phyloP scores from a whole-genome alignment of 2,888 invertebrate species.

The Mimumesa dahlbomi region DNA sequence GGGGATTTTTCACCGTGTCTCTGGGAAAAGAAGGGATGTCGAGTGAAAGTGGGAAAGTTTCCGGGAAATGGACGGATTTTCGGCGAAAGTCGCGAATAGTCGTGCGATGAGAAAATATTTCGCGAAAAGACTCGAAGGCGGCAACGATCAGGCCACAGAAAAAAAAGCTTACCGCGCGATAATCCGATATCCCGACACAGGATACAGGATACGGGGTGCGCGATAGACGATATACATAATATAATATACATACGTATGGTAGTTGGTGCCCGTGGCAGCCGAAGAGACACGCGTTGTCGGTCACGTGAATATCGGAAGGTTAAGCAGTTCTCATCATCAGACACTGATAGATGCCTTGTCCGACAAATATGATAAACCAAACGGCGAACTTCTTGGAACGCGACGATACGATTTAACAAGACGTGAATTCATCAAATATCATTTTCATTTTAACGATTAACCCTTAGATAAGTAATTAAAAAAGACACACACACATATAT shows the following conservation, averaged over 20 bases:
- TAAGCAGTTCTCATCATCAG: constrained; percentile 48
- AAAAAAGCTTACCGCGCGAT: constrained; percentile 58
- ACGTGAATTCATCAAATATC: too few relatives aligned
- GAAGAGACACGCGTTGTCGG: constrained; percentile 51
- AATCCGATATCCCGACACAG: constrained; percentile 61
- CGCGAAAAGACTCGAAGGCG: constrained; percentile 36
- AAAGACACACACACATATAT: too few relatives aligned
- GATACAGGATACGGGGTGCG: constrained; percentile 60
- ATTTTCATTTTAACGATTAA: too few relatives aligned
- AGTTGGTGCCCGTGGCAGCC: constrained; percentile 40
- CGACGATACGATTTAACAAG: constrained; percentile 7
- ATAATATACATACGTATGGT: too few relatives aligned
- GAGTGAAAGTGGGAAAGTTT: too few relatives aligned
- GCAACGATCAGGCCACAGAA: constrained; percentile 41
- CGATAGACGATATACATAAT: constrained; percentile 52
- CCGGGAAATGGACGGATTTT: too few relatives aligned
- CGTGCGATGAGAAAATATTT: constrained; percentile 50
- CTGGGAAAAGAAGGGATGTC: not conserved
- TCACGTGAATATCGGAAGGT: constrained; percentile 53
- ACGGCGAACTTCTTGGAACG: constrained; percentile 38
- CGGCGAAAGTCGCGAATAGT: too few relatives aligned
- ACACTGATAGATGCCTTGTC: constrained; percentile 49
- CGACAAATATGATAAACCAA: constrained; percentile 39
- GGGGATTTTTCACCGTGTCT: too few relatives aligned
- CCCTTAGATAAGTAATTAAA: too few relatives aligned